Evolutionary conservation across 2,113 vertebrate species (phyloP), one percentile per base, ranked within the genome.

Genomic region (Bos indicus): DNA sequence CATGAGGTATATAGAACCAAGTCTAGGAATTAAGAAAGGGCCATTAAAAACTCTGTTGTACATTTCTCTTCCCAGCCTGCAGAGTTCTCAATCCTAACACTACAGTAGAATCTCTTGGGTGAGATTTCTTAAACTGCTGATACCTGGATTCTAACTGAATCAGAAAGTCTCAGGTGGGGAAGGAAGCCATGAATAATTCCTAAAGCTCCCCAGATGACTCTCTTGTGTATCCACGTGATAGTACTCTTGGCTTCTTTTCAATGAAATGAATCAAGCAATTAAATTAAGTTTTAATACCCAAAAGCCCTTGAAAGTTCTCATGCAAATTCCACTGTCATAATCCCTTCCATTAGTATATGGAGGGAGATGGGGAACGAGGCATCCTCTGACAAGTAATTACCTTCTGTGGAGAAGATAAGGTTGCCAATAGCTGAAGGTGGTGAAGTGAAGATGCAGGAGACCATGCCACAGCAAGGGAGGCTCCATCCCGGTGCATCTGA

Each of bases 241-340:
- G 56, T 25, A 85, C 19, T 56, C 17, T 78, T 51, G 62, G 52
- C 33, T 88, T 95, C 52, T 43, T 92, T 21, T 87, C 85, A 77
- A 82, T 25, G 19, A 94, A 87, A 93, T 56, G 83, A 97, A 90
- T 78, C 48, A 60, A 77, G 71, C 93, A 40, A 60, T 93, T 94
- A 62, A 81, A 62, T 92, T 94, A 89, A 94, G 51, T 85, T 59
- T 97, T 52, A 89, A 94, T 13, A 74, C 15, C 23, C 74, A 33
- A 60, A 92, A 92, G 33, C 26, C 8, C n/a, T 83, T 62, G 59
- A 25, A 25, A 43, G 54, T 43, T 74, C 82, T 88, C 60, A 56
- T 11, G 28, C 89, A 97, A 87, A 78, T 81, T n/a, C 26, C 23
- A 57, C 11, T 4, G 28, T 83, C 21, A 54, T 46, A 64, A 28